phyloP scores from a whole-genome alignment of 2,888 invertebrate genomes.

The Sarcophaga carnaria region DNA sequence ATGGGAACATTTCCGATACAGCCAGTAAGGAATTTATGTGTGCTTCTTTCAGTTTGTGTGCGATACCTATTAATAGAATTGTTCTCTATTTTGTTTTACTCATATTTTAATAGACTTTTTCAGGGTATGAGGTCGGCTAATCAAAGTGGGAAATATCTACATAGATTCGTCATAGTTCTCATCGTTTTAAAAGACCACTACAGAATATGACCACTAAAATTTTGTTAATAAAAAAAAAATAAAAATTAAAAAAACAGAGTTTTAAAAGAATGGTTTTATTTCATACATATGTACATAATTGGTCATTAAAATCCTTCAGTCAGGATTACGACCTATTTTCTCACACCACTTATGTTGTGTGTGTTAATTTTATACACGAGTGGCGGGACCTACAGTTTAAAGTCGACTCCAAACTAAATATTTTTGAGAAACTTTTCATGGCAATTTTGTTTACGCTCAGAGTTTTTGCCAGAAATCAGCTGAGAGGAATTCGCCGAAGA shows the following conservation, averaged over 20 bases:
- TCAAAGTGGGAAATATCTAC: conserved; percentile 12
- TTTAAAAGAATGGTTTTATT: not conserved
- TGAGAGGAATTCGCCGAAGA: no score
- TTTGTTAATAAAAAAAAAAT: not conserved
- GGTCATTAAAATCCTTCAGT: no score
- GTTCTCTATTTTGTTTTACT: conserved; percentile 19
- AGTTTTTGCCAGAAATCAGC: no score
- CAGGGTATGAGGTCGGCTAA: not conserved
- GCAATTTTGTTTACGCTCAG: no score
- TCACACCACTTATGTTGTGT: no score
- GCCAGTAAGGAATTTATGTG: conserved; percentile 53
- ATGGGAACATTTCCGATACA: conserved; percentile 64
- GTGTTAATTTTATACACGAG: no score
- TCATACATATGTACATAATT: no score
- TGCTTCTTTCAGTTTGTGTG: conserved; percentile 19
- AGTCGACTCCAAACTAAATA: no score
- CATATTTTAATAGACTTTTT: not conserved
- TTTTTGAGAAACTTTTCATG: no score
- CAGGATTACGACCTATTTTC: no score
- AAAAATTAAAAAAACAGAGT: not conserved
- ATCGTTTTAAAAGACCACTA: conserved; percentile 30
- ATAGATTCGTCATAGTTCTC: conserved; percentile 49
- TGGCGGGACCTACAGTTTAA: no score
- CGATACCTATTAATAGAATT: conserved; percentile 58
- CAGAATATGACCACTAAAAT: conserved; percentile 5